These are phyloP conservation scores for Discoglossus pictus DNA, from an alignment of 2,797 vertebrate genomes.

Conservation along the genomic window DNA sequence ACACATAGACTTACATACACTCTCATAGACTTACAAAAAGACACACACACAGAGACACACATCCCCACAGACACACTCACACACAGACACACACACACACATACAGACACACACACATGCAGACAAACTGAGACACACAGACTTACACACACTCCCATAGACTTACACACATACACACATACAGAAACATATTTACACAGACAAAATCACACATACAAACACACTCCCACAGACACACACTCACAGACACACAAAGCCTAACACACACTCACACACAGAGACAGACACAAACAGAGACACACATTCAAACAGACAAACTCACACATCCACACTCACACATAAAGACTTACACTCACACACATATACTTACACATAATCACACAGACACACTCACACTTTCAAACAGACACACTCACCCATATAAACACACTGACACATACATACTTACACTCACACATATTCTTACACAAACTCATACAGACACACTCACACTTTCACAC, in stretches of 20 bases:
- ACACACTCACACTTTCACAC: background rate
- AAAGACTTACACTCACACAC: background rate
- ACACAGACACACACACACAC: background rate
- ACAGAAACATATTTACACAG: background rate
- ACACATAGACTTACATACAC: background rate
- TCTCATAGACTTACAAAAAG: background rate
- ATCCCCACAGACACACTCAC: background rate
- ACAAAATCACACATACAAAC: background rate
- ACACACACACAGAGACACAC: background rate
- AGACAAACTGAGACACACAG: background rate
- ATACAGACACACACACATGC: background rate
- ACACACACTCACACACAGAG: background rate
- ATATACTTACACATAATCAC: background rate
- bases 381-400: background rate
- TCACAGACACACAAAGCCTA: background rate
- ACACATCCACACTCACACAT: background rate
- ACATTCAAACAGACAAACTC: background rate
- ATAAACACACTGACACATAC: background rate
- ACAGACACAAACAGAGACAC: background rate
- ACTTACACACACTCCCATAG: background rate
- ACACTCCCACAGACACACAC: background rate
- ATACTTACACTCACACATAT: background rate
- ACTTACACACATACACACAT: background rate
- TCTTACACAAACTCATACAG: background rate
- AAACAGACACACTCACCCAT: background rate